A percentile compares a stretch with the other conserved stretches of the same genome.
Evolutionary conservation across 2,797 vertebrate genomes (phyloP).

Genomic region (Mionectes olivaceus): DNA sequence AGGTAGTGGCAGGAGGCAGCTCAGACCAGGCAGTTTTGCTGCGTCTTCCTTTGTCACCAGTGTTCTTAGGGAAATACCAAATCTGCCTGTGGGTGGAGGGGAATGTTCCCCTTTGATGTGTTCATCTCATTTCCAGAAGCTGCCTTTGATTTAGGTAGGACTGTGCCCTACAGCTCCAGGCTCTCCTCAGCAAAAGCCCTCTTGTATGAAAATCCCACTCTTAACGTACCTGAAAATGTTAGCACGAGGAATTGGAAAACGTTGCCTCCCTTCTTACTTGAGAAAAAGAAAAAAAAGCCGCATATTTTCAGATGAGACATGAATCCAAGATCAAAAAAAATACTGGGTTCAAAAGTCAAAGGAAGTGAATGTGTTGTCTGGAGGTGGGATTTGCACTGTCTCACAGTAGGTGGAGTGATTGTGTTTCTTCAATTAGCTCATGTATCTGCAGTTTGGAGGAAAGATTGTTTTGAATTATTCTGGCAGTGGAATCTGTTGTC

Average conservation of each 20-base stretch:
- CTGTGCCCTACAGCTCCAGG: background rate
- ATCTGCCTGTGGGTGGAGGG: background rate
- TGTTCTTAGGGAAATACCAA: fast-evolving
- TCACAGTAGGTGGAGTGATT: background rate
- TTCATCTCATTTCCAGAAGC: background rate
- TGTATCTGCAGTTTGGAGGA: background rate
- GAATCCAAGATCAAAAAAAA: background rate
- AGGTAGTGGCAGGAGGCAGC: background rate
- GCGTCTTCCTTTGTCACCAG: background rate
- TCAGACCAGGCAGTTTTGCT: background rate
- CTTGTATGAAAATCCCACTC: background rate
- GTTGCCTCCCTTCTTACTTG: background rate
- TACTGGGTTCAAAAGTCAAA: background rate
- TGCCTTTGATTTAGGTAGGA: background rate
- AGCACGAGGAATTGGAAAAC: background rate
- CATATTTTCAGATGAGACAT: background rate
- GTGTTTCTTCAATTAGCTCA: background rate
- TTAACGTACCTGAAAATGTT: background rate
- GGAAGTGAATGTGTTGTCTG: background rate
- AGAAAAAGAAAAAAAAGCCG: background rate
- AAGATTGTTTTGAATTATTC: background rate
- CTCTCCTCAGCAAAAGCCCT: background rate
- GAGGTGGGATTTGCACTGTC: background rate
- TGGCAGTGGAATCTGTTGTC: background rate
- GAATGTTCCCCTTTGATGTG: background rate